A percentile compares a stretch with the other conserved stretches of the same genome.
Conservation (phyloP, 2,888 invertebrate species). For the Morpho achilles region DNA sequence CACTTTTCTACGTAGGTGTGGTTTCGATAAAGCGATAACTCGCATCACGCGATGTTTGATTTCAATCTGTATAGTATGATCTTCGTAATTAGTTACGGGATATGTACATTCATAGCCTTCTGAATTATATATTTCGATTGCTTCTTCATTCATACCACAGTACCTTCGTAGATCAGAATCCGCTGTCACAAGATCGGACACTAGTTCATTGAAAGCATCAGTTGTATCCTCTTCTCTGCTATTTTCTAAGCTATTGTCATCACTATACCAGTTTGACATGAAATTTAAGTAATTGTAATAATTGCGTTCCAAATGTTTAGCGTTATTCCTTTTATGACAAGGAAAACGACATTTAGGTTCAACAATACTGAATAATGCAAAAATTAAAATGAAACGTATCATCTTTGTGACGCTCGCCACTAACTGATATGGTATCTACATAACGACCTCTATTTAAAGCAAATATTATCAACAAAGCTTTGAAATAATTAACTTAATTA, state of each 20-base stretch:
- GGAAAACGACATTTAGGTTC: neutral
- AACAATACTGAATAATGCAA: neutral
- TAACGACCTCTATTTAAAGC: neutral
- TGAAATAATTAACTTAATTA: too few species aligned
- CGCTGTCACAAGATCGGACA: neutral
- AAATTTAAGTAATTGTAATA: too few species aligned
- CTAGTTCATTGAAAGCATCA: neutral
- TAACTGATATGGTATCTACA: neutral
- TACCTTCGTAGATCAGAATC: neutral
- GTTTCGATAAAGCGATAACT: conserved; percentile 1
- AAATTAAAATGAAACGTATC: neutral
- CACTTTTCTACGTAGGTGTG: neutral
- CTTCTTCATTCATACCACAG: neutral
- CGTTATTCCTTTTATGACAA: neutral
- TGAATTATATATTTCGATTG: neutral
- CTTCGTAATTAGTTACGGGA: neutral
- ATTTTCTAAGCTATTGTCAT: neutral
- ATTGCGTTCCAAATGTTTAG: too few species aligned
- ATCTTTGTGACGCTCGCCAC: neutral
- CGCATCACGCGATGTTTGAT: conserved; percentile 6
- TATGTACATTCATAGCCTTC: neutral
- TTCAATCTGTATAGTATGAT: neutral
- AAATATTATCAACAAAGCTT: neutral
- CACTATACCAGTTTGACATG: neutral
- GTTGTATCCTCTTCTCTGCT: neutral